These are phyloP conservation scores for Bicyclus anynana DNA, from an alignment of 1,140 invertebrate genomes.

Conservation along the genomic window DNA sequence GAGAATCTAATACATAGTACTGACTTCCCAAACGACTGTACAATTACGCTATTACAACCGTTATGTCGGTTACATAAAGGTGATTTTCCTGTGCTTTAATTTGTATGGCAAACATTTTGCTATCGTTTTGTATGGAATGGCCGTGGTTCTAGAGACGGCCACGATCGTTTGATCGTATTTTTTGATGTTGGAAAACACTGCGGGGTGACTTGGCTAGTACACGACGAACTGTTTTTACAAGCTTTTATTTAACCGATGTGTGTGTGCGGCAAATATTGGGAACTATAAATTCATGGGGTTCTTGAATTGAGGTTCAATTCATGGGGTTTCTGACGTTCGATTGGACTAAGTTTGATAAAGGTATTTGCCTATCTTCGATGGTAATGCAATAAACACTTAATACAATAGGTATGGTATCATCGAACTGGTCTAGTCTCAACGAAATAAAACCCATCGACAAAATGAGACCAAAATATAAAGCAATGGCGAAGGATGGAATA, in stretches of 20 bases:
- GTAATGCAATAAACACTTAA: too few relatives aligned
- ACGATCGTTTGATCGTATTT: conserved; percentile 18
- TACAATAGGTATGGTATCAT: too few relatives aligned
- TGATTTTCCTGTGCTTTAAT: background rate
- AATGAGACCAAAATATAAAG: too few relatives aligned
- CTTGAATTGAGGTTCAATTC: too few relatives aligned
- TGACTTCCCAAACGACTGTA: background rate
- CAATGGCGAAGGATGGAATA: too few relatives aligned
- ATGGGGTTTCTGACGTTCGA: too few relatives aligned
- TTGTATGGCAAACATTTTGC: background rate
- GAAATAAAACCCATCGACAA: too few relatives aligned
- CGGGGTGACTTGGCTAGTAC: conserved; percentile 1
- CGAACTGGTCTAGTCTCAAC: too few relatives aligned
- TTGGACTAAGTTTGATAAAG: too few relatives aligned
- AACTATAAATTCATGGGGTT: too few relatives aligned
- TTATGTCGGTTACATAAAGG: background rate
- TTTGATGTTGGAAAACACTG: conserved; percentile 14
- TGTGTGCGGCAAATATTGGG: too few relatives aligned
- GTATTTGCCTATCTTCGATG: too few relatives aligned
- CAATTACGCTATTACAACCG: background rate
- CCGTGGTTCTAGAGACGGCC: background rate
- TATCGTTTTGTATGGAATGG: background rate
- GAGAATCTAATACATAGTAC: conserved; percentile 5
- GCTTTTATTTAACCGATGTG: background rate
- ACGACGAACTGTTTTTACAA: background rate